These are phyloP conservation scores for Alcis repandata DNA, from an alignment of 2,888 invertebrate species.

Conservation along the genomic window DNA sequence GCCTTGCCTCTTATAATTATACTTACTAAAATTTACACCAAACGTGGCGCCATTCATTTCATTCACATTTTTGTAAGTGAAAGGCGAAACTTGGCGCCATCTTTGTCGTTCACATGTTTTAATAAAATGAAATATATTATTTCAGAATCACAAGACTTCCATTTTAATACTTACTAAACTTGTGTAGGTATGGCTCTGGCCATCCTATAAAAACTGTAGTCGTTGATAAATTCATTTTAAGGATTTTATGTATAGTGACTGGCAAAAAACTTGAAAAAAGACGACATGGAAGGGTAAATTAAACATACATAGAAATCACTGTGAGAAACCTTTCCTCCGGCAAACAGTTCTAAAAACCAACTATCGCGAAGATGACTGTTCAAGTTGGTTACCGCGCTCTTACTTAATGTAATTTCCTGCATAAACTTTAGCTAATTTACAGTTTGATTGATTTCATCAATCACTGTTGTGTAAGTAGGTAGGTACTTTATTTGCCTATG, in stretches of 20 bases:
- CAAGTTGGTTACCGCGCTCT: no score
- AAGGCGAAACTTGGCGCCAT: background rate
- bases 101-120: background rate
- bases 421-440: constrained; percentile 19
- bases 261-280: no score
- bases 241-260: background rate
- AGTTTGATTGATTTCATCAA: constrained; percentile 16
- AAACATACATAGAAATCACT: no score
- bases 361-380: no score
- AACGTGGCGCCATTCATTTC: no score
- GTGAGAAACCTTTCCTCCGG: no score
- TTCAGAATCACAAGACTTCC: constrained; percentile 10
- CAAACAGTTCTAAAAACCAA: no score
- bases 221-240: constrained; percentile 5
- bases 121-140: constrained; percentile 16
- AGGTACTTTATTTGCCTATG: constrained; percentile 17
- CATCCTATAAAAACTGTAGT: background rate
- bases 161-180: background rate
- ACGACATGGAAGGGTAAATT: no score
- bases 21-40: no score
- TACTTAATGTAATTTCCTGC: constrained; percentile 10
- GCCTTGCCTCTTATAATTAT: no score
- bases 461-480: constrained; percentile 19
- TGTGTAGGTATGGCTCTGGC: background rate
- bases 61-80: no score